Conservation (phyloP, 2,888 invertebrate genomes). For the Girardia tigrina region DNA sequence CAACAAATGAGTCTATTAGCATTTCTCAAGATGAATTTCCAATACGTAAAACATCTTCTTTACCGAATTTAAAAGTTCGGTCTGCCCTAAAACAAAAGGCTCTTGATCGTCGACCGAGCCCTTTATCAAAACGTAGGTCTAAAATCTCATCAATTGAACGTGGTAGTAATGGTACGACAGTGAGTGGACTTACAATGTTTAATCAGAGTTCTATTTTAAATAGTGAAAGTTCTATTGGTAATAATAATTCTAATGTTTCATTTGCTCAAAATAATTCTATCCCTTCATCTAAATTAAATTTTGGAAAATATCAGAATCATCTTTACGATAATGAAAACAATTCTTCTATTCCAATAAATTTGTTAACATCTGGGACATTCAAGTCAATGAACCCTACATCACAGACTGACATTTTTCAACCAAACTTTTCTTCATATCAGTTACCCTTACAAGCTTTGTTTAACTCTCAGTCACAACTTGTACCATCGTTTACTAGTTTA, state of each 20-base stretch:
- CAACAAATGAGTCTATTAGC: constrained; percentile 27
- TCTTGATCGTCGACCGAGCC: constrained; percentile 74
- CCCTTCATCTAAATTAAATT: not conserved
- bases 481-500: constrained; percentile 26
- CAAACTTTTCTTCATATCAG: constrained; percentile 14
- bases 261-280: not conserved
- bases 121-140: constrained; percentile 61
- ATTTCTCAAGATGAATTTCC: constrained; percentile 36
- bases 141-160: constrained; percentile 28
- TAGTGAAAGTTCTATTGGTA: constrained; percentile 5
- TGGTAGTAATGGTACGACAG: not conserved
- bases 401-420: not conserved
- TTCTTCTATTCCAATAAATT: not conserved
- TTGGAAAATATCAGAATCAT: constrained; percentile 13
- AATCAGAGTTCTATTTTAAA: not conserved
- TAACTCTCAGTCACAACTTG: not conserved
- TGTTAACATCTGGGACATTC: constrained; percentile 6
- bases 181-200: not conserved
- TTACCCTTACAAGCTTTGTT: not conserved
- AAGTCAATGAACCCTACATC: not conserved
- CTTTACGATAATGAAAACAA: not conserved
- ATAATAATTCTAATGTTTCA: not conserved
- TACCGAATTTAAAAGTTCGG: constrained; percentile 67
- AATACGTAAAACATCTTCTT: constrained; percentile 60
- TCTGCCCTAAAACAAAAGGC: constrained; percentile 65